These are phyloP conservation scores for Halichondria panicea DNA, from an alignment of 37 sponge, comb jelly and placozoan genomes.

Conservation along the genomic window DNA sequence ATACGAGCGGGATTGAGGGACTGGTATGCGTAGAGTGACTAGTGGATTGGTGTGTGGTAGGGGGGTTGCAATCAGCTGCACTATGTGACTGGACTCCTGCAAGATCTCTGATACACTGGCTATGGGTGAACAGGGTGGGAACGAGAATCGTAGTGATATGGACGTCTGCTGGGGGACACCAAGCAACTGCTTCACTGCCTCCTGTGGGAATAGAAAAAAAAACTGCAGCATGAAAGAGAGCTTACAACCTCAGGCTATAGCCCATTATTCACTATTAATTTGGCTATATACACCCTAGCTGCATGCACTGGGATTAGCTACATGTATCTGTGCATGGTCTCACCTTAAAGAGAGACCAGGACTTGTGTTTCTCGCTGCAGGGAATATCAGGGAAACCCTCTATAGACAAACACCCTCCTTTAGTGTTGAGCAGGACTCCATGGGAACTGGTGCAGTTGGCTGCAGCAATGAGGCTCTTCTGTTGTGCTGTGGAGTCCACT, in stretches of 20 bases:
- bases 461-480: background rate
- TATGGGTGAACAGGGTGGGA: slow-evolving; percentile 1
- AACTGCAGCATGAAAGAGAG: background rate
- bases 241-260: no score
- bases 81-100: slow-evolving; percentile 21
- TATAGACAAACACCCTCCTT: slow-evolving; percentile 8
- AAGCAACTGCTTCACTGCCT: slow-evolving; percentile 23
- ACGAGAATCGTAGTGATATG: slow-evolving; percentile 30
- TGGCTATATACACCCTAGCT: background rate
- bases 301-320: background rate
- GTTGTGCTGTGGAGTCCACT: background rate
- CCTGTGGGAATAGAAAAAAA: slow-evolving; percentile 6
- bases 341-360: slow-evolving; percentile 29
- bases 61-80: slow-evolving; percentile 14
- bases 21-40: background rate
- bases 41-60: background rate
- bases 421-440: slow-evolving; percentile 12
- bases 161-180: background rate
- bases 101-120: slow-evolving; percentile 3
- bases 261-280: no score
- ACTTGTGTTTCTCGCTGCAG: slow-evolving; percentile 19
- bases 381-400: slow-evolving; percentile 34
- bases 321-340: slow-evolving; percentile 1
- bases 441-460: slow-evolving; percentile 1
- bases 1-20: background rate